phyloP scores from a whole-genome alignment of 2,888 invertebrate genomes.

The Agrochola circellaris region DNA sequence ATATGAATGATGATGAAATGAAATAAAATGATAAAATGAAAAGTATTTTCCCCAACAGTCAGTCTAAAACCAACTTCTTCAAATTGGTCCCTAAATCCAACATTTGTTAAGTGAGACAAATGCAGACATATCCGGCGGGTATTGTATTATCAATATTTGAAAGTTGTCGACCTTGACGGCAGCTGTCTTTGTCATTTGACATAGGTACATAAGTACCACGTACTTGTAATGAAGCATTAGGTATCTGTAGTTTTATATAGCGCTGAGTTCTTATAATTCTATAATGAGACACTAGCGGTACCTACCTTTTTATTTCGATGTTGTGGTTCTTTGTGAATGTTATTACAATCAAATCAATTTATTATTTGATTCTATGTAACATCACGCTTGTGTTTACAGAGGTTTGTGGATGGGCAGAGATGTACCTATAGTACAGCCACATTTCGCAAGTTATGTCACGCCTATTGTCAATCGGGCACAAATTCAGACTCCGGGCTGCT shows the following conservation, averaged over 20 bases:
- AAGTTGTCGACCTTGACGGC: constrained; percentile 55
- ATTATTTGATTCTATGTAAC: neutral
- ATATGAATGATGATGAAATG: too few species aligned
- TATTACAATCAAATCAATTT: neutral
- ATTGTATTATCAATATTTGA: constrained; percentile 45
- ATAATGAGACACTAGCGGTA: constrained; percentile 1
- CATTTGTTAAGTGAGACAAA: constrained; percentile 22
- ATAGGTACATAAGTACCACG: constrained; percentile 25
- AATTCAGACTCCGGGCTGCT: too few species aligned
- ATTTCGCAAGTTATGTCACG: too few species aligned
- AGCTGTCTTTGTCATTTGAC: constrained; percentile 36
- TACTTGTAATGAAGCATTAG: constrained; percentile 22
- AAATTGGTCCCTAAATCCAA: neutral
- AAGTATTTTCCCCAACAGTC: neutral
- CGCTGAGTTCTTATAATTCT: neutral
- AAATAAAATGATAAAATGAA: too few species aligned
- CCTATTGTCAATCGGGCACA: too few species aligned
- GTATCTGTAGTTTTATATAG: constrained; percentile 3
- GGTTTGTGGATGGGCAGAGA: too few species aligned
- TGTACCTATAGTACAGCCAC: too few species aligned
- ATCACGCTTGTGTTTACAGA: too few species aligned
- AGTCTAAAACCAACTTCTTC: neutral
- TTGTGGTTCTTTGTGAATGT: neutral
- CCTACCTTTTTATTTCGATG: neutral
- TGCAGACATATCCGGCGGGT: constrained; percentile 38